A percentile compares a stretch with the other conserved stretches of the same genome.
These are phyloP conservation scores for Mesocricetus auratus DNA, from an alignment of 2,113 vertebrate species.

Conservation along the genomic window DNA sequence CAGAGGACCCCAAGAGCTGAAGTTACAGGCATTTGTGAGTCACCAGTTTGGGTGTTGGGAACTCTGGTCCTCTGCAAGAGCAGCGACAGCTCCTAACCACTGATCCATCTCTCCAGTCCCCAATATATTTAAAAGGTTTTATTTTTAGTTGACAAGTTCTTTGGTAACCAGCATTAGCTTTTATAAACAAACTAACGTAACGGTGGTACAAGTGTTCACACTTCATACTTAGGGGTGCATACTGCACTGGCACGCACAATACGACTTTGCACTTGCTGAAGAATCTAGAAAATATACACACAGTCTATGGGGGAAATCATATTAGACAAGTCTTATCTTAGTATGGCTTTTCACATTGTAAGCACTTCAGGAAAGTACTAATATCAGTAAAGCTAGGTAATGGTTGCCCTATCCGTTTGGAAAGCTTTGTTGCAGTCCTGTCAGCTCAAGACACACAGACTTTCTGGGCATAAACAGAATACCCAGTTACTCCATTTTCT, in stretches of 20 bases:
- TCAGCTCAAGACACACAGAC: not conserved
- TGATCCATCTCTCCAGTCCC: too few relatives aligned
- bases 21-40: not conserved
- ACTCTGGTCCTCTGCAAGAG: not conserved
- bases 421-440: not conserved
- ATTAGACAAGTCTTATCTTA: not conserved
- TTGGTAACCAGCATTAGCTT: not conserved
- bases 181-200: not conserved
- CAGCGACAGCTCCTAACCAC: too few relatives aligned
- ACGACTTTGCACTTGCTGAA: not conserved
- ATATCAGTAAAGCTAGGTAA: slow-evolving; percentile 1
- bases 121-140: slow-evolving; percentile 30
- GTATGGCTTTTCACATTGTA: not conserved
- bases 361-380: not conserved
- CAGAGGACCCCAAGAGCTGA: not conserved
- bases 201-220: not conserved
- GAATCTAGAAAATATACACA: slow-evolving; percentile 8
- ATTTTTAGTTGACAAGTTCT: slow-evolving; percentile 23
- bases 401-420: not conserved
- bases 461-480: slow-evolving; percentile 16
- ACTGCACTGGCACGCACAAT: not conserved
- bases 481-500: slow-evolving; percentile 13
- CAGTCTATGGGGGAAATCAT: not conserved
- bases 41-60: not conserved
- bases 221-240: not conserved